Percentiles rank a stretch among this genome's conserved stretches.
These are phyloP conservation scores for Heliconius ismenius DNA, from an alignment of 2,888 invertebrate species.

Conservation along the genomic window DNA sequence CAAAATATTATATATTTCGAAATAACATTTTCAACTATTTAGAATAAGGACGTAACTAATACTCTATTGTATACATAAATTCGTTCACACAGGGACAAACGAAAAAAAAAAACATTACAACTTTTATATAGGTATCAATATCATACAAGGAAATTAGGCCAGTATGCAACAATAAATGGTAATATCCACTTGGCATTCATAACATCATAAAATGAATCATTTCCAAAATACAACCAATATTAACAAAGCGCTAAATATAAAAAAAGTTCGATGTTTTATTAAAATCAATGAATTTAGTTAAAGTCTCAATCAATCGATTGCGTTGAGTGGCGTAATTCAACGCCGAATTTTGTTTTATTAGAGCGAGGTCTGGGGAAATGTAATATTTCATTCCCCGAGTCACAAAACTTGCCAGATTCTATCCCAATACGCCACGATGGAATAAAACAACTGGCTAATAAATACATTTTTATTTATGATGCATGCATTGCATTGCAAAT, in stretches of 20 bases:
- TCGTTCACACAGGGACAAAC: not conserved
- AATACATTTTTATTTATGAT: no score
- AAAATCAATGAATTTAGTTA: not conserved
- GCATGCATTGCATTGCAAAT: no score
- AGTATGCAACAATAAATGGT: constrained; percentile 7
- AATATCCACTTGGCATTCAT: not conserved
- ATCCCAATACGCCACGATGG: no score
- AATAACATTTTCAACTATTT: no score
- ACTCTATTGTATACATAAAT: not conserved
- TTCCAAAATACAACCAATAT: not conserved
- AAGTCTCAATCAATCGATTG: no score
- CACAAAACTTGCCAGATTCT: no score
- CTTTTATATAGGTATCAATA: not conserved
- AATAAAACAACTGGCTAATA: no score
- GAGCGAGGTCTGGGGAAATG: no score
- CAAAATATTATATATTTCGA: not conserved
- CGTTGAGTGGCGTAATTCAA: no score
- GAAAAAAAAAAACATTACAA: not conserved
- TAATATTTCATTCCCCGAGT: no score
- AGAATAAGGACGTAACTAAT: not conserved
- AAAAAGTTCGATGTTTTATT: not conserved
- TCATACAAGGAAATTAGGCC: constrained; percentile 6
- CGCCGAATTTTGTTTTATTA: no score
- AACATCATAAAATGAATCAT: constrained; percentile 5
- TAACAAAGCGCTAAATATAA: not conserved